A percentile compares a stretch with the other conserved stretches of the same genome.
phyloP scores from a whole-genome alignment of 2,113 vertebrate genomes.

The Myrmecobius fasciatus region DNA sequence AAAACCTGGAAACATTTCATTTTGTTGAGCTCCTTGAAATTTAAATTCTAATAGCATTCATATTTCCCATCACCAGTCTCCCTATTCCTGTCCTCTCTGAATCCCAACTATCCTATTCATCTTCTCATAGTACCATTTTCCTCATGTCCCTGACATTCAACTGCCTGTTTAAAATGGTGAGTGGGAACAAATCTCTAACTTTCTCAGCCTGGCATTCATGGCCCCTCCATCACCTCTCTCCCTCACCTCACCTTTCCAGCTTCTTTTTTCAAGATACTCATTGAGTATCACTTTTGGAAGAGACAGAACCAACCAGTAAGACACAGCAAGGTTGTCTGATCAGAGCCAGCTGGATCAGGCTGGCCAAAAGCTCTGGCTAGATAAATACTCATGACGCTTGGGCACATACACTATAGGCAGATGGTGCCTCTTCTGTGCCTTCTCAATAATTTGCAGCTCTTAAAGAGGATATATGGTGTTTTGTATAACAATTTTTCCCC shows the following conservation, averaged over 20 bases:
- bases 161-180: background rate
- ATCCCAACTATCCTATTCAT: background rate
- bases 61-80: background rate
- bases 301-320: background rate
- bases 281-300: background rate
- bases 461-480: background rate
- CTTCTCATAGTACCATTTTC: background rate
- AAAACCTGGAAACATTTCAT: background rate
- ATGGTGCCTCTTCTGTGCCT: background rate
- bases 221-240: background rate
- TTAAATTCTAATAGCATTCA: background rate
- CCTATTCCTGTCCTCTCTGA: background rate
- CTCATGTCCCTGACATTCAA: background rate
- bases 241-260: background rate
- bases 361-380: background rate
- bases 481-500: background rate
- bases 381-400: background rate
- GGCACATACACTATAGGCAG: background rate
- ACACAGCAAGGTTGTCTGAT: background rate
- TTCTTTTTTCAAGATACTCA: background rate
- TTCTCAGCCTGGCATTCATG: background rate
- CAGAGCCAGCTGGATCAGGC: background rate
- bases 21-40: background rate
- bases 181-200: background rate
- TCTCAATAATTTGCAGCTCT: background rate